A percentile compares a stretch with the other conserved stretches of the same genome.
Evolutionary conservation across 2,797 vertebrate species (phyloP).

Genomic region (Arnoldichthys spilopterus): DNA sequence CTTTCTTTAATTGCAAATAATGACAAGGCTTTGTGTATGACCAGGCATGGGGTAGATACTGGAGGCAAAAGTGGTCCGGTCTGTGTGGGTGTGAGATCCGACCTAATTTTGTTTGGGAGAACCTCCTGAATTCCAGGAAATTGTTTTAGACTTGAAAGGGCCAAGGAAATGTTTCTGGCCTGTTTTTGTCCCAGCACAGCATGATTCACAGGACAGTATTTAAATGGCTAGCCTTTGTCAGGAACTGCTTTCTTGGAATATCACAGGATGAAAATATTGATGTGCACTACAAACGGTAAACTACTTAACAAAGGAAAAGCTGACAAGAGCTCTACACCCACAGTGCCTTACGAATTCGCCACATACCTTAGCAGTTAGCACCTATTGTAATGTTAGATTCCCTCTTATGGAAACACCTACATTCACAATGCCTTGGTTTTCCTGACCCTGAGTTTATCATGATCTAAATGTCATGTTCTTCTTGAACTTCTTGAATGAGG

Average conservation of each 20-base stretch:
- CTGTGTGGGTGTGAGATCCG: slow-evolving; percentile 24
- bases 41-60: neutral
- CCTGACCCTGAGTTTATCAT: neutral
- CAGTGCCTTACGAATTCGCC: neutral
- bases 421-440: neutral
- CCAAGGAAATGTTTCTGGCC: neutral
- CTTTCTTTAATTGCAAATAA: neutral
- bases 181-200: slow-evolving; percentile 1
- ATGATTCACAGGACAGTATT: neutral
- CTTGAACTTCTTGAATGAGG: neutral
- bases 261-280: slow-evolving; percentile 15
- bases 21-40: neutral
- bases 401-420: slow-evolving; percentile 4
- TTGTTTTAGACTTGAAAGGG: slow-evolving; percentile 19
- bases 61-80: neutral
- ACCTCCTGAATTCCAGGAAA: slow-evolving; percentile 11
- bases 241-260: neutral
- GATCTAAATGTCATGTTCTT: neutral
- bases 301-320: neutral
- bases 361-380: neutral
- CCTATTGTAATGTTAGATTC: neutral
- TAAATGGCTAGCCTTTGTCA: neutral
- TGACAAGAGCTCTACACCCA: neutral
- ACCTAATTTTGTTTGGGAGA: neutral
- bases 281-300: neutral